These are phyloP conservation scores for Tarsius wallacei DNA, from an alignment of 2,797 vertebrate genomes.

Conservation along the genomic window DNA sequence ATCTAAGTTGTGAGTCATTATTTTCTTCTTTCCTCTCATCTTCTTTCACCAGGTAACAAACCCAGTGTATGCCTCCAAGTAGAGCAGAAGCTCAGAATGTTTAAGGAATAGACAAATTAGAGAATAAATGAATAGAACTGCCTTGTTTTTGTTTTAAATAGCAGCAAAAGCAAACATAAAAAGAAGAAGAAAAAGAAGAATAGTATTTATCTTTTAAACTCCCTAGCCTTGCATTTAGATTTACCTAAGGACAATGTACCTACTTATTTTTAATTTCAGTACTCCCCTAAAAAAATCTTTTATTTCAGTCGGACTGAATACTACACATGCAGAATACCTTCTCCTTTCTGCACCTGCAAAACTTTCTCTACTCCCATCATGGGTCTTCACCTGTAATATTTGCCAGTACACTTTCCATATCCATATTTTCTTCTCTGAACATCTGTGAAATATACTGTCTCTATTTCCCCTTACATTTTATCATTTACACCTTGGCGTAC, in stretches of 20 bases:
- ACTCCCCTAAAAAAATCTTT: slow-evolving; percentile 1
- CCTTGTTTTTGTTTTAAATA: background rate
- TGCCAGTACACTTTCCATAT: background rate
- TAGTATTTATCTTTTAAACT: background rate
- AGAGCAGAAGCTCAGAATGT: background rate
- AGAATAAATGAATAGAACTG: background rate
- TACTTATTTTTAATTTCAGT: background rate
- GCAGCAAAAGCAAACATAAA: background rate
- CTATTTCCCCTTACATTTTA: slow-evolving; percentile 4
- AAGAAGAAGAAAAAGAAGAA: background rate
- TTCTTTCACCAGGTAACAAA: slow-evolving; percentile 14
- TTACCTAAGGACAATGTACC: background rate
- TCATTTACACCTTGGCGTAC: slow-evolving; percentile 13
- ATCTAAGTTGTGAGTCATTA: background rate
- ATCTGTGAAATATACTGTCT: background rate
- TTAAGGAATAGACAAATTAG: background rate
- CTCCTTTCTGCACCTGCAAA: background rate
- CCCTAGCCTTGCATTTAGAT: background rate
- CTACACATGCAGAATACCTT: too few species aligned
- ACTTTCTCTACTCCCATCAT: background rate
- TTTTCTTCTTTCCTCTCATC: background rate
- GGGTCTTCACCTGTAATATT: background rate
- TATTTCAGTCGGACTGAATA: background rate
- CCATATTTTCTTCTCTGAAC: background rate
- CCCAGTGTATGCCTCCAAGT: background rate